Base-by-base conservation (phyloP, 2,888 invertebrate genomes). In the Metalampra italica region DNA sequence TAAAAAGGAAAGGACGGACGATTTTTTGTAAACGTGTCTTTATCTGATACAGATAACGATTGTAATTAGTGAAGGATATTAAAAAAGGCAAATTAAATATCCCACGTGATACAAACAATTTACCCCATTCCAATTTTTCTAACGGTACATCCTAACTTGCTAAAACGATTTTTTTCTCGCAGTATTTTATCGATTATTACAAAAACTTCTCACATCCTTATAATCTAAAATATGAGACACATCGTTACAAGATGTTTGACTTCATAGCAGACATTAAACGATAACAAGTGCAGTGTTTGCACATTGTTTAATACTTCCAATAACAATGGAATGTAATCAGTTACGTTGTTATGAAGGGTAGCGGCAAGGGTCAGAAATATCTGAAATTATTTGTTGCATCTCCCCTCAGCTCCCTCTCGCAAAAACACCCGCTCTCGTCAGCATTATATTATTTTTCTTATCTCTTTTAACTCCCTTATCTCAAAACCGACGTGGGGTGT, bases 321-420 rank as follows among this genome's bases (percentile, higher is more conserved):
- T 78, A 79, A 82, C 78, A 84, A 80, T 71, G 81, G 83, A 81
- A 83, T 81, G 76, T 71, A 83, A 83, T 84, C 81, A 81, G 81
- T 73, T 62, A 66, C 68, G 69, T 65, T 64, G 71, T 72, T 80
- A 75, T 76, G 71, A 73, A 75, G 82, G 83, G 80, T 68, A 62
- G 62, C 60, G 62, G 64, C 63, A 64, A 71, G 82, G 80, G 75
- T 76, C 73, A 66, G 72, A 59, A n/a, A 56, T 75, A 69, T 75
- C 72, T 66, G 71, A 64, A 71, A 75, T 74, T 77, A 73, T 80
- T 75, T 75, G 71, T 68, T 56, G 55, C 57, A 56, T 60, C 60
- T 59, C 60, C 66, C 66, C 56, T 39, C 46, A 47, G 46, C 51
- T 54, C 64, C 68, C 67, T 59, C 60, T 51, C 64, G 66, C 56